Evolutionary conservation across 1,140 invertebrate genomes (phyloP).

Genomic region (Microplitis mediator): DNA sequence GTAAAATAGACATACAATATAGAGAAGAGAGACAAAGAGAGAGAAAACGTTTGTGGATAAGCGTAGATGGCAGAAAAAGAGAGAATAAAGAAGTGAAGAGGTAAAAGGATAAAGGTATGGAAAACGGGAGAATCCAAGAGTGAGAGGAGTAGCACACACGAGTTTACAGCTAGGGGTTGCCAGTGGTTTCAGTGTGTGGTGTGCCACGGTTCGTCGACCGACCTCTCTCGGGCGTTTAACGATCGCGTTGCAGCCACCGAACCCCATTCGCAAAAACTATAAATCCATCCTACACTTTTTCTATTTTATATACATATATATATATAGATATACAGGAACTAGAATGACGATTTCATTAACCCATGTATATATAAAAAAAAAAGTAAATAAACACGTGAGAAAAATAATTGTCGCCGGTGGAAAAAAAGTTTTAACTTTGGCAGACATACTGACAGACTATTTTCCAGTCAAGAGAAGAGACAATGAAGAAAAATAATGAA

Average conservation of each 20-base stretch:
- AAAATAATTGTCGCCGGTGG: not conserved
- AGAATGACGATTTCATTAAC: constrained; percentile 26
- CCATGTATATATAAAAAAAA: not conserved
- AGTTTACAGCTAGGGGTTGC: constrained; percentile 1
- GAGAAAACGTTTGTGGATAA: too few relatives aligned
- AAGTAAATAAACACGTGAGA: not conserved
- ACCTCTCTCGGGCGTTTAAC: constrained; percentile 19
- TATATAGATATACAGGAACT: too few relatives aligned
- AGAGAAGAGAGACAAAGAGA: too few relatives aligned
- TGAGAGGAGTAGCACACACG: not conserved
- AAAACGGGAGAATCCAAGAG: not conserved
- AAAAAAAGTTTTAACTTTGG: not conserved
- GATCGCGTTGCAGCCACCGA: constrained; percentile 16
- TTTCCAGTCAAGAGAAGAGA: not conserved
- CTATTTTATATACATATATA: not conserved
- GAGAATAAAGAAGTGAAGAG: too few relatives aligned
- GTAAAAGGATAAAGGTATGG: too few relatives aligned
- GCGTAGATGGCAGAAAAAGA: too few relatives aligned
- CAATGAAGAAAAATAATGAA: not conserved
- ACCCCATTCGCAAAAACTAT: constrained; percentile 20
- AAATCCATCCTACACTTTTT: constrained; percentile 9
- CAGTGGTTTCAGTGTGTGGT: constrained; percentile 12
- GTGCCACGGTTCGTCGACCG: constrained; percentile 13
- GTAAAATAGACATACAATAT: too few relatives aligned
- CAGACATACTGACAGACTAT: too few relatives aligned